Evolutionary conservation across 2,113 vertebrate species (phyloP), one percentile per base, ranked within the genome.

Genomic region (Gavia stellata): DNA sequence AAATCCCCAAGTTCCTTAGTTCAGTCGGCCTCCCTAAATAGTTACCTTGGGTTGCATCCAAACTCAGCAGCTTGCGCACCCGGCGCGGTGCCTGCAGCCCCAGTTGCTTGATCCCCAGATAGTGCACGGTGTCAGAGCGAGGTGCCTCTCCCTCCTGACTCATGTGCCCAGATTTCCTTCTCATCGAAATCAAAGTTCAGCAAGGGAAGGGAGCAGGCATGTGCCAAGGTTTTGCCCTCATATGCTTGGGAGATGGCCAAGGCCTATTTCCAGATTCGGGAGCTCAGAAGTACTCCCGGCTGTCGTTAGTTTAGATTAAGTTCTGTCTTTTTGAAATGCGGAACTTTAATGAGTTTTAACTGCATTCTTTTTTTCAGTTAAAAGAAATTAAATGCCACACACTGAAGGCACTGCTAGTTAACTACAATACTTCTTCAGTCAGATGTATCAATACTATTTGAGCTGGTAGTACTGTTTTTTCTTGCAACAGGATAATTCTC

Each of bases 41-140:
- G 94, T 95, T 96, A 88, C 93, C 70, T 97, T 97, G 96, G 96
- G 93, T 61, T 24, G 52, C 40, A 80, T 96, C 96, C 96, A 97
- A 96, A 53, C 84, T 82, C 94, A 73, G 93, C 96, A 97, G 96
- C 92, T 96, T 96, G 96, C 0, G 0, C 78, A 29, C 89, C 85
- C 56, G 10, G 56, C 4, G 2, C 78, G 3, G 18, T 56, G 95
- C 91, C 84, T 59, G 81, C 61, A 61, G 26, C 19, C 89, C 56
- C 88, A 36, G 71, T 79, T 93, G 88, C 85, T 42, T 6, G n/a
- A 96, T 91, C 77, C 42, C 14, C 84, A 91, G 90, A 91, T 53
- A 97, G 91, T 68, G 91, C 87, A 80, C 3, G 3, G 87, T 85
- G 87, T 95, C 91, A 85, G 81, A 33, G 73, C 0, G 5, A 89